Base-by-base conservation (phyloP, 2,888 invertebrate genomes). In the Nemapogon koenigi region DNA sequence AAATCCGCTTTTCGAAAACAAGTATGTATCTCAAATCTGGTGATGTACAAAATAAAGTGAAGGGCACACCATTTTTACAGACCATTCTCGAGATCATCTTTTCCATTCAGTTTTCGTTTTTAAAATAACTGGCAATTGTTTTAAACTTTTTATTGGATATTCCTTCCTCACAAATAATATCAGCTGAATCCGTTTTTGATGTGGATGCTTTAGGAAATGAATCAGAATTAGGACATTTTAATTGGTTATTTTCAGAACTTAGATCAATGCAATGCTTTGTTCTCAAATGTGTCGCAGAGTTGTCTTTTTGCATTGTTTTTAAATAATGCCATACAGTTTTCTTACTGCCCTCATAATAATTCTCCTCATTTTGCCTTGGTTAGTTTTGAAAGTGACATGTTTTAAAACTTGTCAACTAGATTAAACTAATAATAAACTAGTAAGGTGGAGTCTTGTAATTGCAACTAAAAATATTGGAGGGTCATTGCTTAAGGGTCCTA, bases 1-100 rank as follows among this genome's bases (percentile, higher is more conserved):
- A 39, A 37, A 39, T 28, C 32, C 39, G 33, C 35, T 31, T 35
- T 39, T 39, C 37, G 35, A 8, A 39, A 39, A 39, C 31, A 18
- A 39, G 37, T 16, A n/a, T n/a, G n/a, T n/a, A 39, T 31, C 26
- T 39, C 27, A 39, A 16, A 39, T 39, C 39, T 39, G 25, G 33
- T 10, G 13, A 33, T 14, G 38, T 16, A 38, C 30, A 38, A 38
- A 38, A 38, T 33, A n/a, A 18, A 33, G 6, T n/a, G 16, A 33
- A 14, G 14, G 15, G 10, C n/a, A 14, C 11, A 33, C 11, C 16
- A 33, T 33, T 14, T 16, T 33, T 33, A 33, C 33, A 33, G 14
- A 33, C 16, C 33, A 18, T 33, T 33, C 33, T 33, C 6, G 11
- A 33, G 16, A 33, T 14, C 11, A 33, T 33, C 11, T 33, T 16